A percentile compares a stretch with the other conserved stretches of the same genome.
Conservation (phyloP, 2,888 invertebrate genomes). For the Apodemia hepburni region DNA sequence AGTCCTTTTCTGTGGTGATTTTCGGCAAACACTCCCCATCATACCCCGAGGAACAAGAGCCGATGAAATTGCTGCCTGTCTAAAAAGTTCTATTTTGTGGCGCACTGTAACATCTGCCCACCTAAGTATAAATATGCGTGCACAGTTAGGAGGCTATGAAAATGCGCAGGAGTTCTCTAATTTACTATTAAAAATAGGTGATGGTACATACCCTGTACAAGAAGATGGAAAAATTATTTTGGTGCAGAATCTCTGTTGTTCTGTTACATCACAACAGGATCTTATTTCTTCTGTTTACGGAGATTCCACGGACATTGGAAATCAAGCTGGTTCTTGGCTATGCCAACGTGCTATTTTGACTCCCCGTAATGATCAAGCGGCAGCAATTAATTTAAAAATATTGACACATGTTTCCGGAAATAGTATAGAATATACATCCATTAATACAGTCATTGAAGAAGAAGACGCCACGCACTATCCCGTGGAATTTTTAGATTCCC, state of each 20-base stretch:
- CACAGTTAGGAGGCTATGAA: not conserved
- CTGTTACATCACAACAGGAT: not conserved
- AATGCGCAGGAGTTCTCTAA: conserved; percentile 15
- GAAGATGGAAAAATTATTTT: conserved; percentile 4
- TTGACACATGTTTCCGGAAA: conserved; percentile 21
- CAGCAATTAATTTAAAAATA: conserved; percentile 19
- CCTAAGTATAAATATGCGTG: conserved; percentile 16
- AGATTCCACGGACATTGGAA: not conserved
- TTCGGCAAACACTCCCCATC: too few species aligned
- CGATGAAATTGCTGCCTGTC: too few species aligned
- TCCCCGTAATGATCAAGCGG: conserved; percentile 19
- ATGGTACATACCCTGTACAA: conserved; percentile 16
- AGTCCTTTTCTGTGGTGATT: too few species aligned
- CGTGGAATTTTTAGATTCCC: conserved; percentile 25
- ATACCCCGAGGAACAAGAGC: too few species aligned
- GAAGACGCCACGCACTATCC: conserved; percentile 23
- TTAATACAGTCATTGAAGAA: conserved; percentile 23
- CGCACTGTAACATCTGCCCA: too few species aligned
- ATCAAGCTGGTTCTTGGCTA: not conserved
- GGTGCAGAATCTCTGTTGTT: not conserved
- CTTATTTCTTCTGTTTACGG: not conserved
- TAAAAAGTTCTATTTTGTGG: too few species aligned
- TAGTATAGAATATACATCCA: conserved; percentile 34
- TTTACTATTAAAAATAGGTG: conserved; percentile 22
- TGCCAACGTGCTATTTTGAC: conserved; percentile 19